Percentiles rank a stretch among this genome's conserved stretches.
Conservation (phyloP, 2,888 invertebrate species). For the Sphecodes monilicornis region DNA sequence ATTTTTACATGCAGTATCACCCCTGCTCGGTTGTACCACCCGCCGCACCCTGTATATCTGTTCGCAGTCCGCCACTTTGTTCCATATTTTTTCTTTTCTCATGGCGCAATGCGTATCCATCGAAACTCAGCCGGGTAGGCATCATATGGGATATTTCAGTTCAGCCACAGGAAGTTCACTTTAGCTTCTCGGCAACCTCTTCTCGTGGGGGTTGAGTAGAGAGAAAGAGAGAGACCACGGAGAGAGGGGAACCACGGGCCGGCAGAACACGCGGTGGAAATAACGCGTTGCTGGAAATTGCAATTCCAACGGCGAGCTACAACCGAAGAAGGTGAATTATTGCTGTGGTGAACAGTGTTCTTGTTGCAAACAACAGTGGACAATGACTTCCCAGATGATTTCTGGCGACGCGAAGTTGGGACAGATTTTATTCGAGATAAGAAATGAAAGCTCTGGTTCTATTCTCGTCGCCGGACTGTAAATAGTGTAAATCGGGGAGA, state of each 20-base stretch:
- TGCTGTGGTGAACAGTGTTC: neutral
- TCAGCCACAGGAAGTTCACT: slow-evolving; percentile 51
- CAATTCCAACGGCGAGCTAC: slow-evolving; percentile 22
- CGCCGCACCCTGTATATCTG: neutral
- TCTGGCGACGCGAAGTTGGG: neutral
- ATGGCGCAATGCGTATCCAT: neutral
- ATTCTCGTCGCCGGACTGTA: neutral
- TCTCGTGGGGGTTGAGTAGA: slow-evolving; percentile 18
- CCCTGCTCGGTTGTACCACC: too few relatives aligned
- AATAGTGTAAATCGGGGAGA: neutral
- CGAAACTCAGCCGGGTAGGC: slow-evolving; percentile 26
- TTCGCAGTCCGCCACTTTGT: slow-evolving; percentile 23
- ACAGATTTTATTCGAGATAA: slow-evolving; percentile 1
- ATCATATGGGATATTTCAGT: slow-evolving; percentile 59
- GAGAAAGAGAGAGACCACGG: neutral
- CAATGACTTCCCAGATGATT: slow-evolving; percentile 23
- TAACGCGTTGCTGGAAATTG: slow-evolving; percentile 46
- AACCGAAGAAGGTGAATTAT: slow-evolving; percentile 39
- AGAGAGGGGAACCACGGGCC: neutral
- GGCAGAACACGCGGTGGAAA: slow-evolving; percentile 29
- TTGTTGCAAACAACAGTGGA: neutral
- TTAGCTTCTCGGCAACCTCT: slow-evolving; percentile 3
- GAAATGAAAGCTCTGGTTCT: neutral
- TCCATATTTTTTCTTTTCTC: slow-evolving; percentile 23
- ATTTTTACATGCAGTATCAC: too few relatives aligned